phyloP scores from a whole-genome alignment of 2,888 invertebrate genomes.

The Leptinotarsa rubiginosa region DNA sequence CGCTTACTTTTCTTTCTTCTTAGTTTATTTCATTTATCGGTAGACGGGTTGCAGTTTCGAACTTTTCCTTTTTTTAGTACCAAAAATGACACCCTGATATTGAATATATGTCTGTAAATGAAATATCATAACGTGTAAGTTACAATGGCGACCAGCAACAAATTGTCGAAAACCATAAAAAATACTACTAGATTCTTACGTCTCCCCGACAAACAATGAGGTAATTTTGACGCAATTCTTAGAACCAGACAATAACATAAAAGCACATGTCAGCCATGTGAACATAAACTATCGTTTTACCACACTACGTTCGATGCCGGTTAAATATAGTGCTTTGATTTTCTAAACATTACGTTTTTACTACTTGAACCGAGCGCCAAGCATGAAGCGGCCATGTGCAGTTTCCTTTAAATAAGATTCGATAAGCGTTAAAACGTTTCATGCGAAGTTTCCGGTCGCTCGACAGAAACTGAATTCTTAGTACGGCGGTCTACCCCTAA shows the following conservation, averaged over 20 bases:
- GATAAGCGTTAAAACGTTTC: slow-evolving; percentile 23
- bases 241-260: slow-evolving; percentile 34
- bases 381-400: background rate
- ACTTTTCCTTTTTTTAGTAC: too few species aligned
- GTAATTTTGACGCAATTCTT: slow-evolving; percentile 30
- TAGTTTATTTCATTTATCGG: too few species aligned
- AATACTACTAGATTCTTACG: background rate
- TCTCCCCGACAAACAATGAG: slow-evolving; percentile 23
- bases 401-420: slow-evolving; percentile 2
- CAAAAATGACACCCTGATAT: too few species aligned
- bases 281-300: slow-evolving; percentile 28
- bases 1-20: too few species aligned
- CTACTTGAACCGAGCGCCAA: background rate
- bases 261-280: slow-evolving; percentile 37
- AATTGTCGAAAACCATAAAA: background rate
- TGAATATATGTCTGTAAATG: too few species aligned
- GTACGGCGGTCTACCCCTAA: too few species aligned
- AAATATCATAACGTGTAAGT: background rate
- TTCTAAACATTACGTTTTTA: slow-evolving; percentile 27
- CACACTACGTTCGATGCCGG: slow-evolving; percentile 12
- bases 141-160: background rate
- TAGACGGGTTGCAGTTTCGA: too few species aligned
- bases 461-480: background rate
- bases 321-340: slow-evolving; percentile 22
- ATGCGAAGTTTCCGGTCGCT: slow-evolving; percentile 14